Evolutionary conservation across 2,888 invertebrate species (phyloP), one percentile per base, ranked within the genome.

Genomic region (Nasonovia ribisnigri): DNA sequence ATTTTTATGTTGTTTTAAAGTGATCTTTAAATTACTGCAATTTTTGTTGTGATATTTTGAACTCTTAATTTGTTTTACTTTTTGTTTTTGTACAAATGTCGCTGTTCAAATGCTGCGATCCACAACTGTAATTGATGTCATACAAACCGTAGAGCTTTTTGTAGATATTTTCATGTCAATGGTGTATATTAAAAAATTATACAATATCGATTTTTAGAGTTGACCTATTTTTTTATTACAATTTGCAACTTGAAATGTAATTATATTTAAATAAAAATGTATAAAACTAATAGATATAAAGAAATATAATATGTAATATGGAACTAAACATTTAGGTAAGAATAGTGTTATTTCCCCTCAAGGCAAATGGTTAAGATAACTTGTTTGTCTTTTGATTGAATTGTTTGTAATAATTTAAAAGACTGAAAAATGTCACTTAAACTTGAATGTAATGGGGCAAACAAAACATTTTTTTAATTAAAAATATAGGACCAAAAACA

Each of bases 181-280:
- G 86, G 90, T 93, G 87, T 93, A 93, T 93, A 93, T 93, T 90
- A 48, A 51, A 60, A 90, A 93, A 92, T 92, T 90, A 93, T 93
- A 93, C 93, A 93, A 93, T 46, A 93, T 93, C 87, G 90, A 90
- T 93, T 93, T 90, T 93, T 90, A 93, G 90, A 90, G 90, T 92
- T 92, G 48, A 87, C 42, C 60, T 93, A 90, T 93, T 90, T 93
- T 93, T 93, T 92, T 92, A 92, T 92, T 92, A 92, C 51, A 77
- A 77, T 77, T 77, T 88, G 77, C 48, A 92, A 88, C 67, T 0
- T 43, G 57, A 86, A 57, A 91, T 86, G 43, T 86, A 91, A 46
- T 91, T 91, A n/a, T 86, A 91, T 91, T 91, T 77, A 67, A 54
- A 42, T 77, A 77, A 8, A 36, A 84, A 77, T 92, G 77, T 92